Evolutionary conservation across 1,140 invertebrate genomes (phyloP).

Genomic region (Temnothorax nylanderi): DNA sequence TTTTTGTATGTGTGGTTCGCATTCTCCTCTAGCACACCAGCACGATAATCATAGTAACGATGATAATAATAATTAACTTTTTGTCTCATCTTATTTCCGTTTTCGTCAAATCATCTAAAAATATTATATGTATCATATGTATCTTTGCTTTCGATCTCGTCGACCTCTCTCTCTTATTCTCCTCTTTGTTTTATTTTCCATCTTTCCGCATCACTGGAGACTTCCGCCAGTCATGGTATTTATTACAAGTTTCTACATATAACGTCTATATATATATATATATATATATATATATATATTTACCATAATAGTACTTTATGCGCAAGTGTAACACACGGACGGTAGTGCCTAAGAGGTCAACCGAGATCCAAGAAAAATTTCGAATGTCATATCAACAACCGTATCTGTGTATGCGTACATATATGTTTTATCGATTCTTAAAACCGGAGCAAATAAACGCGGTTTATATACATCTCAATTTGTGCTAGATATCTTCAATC

Average conservation of each 20-base stretch:
- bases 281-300: constrained; percentile 21
- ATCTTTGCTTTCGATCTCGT: constrained; percentile 57
- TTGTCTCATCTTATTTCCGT: constrained; percentile 63
- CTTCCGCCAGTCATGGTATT: constrained; percentile 16
- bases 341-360: constrained; percentile 69
- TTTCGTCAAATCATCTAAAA: constrained; percentile 79
- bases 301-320: constrained; percentile 45
- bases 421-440: constrained; percentile 13
- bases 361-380: constrained; percentile 61
- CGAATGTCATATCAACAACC: constrained; percentile 3
- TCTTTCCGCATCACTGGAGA: neutral
- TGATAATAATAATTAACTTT: constrained; percentile 57
- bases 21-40: neutral
- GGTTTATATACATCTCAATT: constrained; percentile 11
- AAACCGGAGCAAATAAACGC: neutral
- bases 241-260: constrained; percentile 29
- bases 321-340: constrained; percentile 68
- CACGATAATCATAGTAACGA: constrained; percentile 6
- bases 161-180: constrained; percentile 31
- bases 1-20: neutral
- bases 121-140: constrained; percentile 73
- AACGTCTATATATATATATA: neutral
- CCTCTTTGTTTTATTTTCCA: neutral
- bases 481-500: neutral
- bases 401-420: neutral